A percentile compares a stretch with the other conserved stretches of the same genome.
Evolutionary conservation across 23 tunicate species (phyloP).

Genomic region (Corella eumyota): DNA sequence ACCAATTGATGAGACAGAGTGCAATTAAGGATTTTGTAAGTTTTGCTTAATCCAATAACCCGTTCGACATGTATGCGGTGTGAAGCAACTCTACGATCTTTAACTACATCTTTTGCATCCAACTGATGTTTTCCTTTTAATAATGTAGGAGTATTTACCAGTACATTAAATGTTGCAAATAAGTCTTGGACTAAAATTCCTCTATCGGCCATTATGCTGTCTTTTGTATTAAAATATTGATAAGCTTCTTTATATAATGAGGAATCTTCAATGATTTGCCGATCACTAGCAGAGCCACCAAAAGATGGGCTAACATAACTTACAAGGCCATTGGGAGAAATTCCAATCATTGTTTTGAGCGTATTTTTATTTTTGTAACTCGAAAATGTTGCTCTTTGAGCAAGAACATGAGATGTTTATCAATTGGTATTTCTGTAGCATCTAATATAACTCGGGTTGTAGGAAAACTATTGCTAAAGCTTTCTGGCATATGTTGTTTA

Average conservation of each 20-base stretch:
- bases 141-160: not conserved
- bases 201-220: slow-evolving; percentile 6
- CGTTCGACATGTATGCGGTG: slow-evolving; percentile 9
- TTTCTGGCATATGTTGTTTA: slow-evolving; percentile 2
- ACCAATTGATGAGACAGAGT: no score
- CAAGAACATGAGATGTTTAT: slow-evolving; percentile 1
- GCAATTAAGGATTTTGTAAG: no score
- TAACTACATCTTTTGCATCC: not conserved
- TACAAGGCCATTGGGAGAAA: slow-evolving; percentile 1
- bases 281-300: slow-evolving; percentile 1
- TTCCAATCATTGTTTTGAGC: slow-evolving; percentile 2
- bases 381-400: slow-evolving; percentile 4
- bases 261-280: slow-evolving; percentile 8
- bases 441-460: slow-evolving; percentile 1
- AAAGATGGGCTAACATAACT: not conserved
- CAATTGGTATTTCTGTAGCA: slow-evolving; percentile 6
- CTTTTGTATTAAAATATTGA: not conserved
- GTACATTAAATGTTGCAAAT: not conserved
- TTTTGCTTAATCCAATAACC: not conserved
- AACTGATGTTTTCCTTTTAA: slow-evolving; percentile 4
- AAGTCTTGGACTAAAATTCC: slow-evolving; percentile 4
- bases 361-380: slow-evolving; percentile 5
- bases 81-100: not conserved
- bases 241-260: not conserved
- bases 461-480: not conserved